Evolutionary conservation across 1,140 invertebrate genomes (phyloP), one percentile per base, ranked within the genome.

Genomic region (Chironomus tepperi): DNA sequence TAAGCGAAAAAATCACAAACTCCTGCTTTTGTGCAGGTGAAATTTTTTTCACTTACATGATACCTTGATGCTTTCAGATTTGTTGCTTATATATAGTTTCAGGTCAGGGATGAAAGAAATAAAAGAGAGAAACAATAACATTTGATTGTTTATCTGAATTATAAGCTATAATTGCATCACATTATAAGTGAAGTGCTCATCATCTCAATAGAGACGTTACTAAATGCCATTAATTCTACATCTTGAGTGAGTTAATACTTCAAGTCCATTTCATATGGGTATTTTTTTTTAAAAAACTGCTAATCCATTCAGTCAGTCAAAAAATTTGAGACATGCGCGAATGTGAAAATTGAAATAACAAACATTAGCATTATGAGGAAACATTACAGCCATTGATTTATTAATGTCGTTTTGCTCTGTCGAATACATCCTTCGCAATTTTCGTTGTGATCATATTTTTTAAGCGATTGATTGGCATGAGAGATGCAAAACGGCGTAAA

Each of bases 371-470:
- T 34, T 34, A 34, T 34, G 47, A 57, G 47, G 47, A 57, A 57
- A 57, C 47, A 57, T 57, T 57, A 12, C 47, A 57, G 12, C 3
- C 12, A 57, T 57, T 57, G 47, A 57, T 57, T 57, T 57, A 57
- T 57, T 57, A 57, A 57, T 57, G 47, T 57, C 47, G 47, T 57
- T 57, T 57, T 57, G 47, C 47, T 57, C 47, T 57, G n/a, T 57
- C n/a, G 47, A 57, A 57, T 12, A 57, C 47, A 57, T 57, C 47
- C 47, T 57, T 57, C 47, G 47, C 47, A 57, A 57, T n/a, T 47
- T 57, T 12, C 47, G 47, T n/a, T 34, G 24, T 34, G 24, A 34
- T 34, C 24, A 34, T 34, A 34, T 34, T 34, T 34, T 34, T 34
- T 34, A 34, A 34, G 24, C 24, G 24, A 34, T 34, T 34, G 24